These are phyloP conservation scores for Triplophysa bombifrons DNA, from an alignment of 2,797 vertebrate genomes.

Conservation along the genomic window DNA sequence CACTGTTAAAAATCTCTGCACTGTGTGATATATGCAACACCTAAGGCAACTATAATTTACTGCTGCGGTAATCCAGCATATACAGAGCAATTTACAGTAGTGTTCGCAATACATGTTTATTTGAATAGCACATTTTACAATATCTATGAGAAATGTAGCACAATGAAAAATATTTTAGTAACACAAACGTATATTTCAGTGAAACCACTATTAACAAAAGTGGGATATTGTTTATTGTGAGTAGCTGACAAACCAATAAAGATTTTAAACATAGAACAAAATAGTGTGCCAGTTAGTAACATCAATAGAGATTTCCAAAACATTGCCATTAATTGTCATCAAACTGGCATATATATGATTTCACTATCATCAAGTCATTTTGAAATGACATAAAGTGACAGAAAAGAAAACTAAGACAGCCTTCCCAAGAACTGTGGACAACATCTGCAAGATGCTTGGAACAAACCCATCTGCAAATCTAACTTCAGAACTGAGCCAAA, in stretches of 20 bases:
- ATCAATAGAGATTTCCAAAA: too few relatives aligned
- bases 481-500: too few relatives aligned
- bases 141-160: background rate
- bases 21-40: background rate
- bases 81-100: constrained; percentile 2
- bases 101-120: constrained; percentile 21
- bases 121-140: constrained; percentile 22
- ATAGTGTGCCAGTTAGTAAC: too few relatives aligned
- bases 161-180: constrained; percentile 5
- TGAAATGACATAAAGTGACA: too few relatives aligned
- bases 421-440: too few relatives aligned
- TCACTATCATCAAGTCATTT: too few relatives aligned
- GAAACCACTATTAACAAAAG: background rate
- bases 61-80: constrained; percentile 19
- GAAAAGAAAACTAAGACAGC: too few relatives aligned
- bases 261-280: too few relatives aligned
- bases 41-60: constrained; percentile 3
- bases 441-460: too few relatives aligned
- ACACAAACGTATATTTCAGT: background rate
- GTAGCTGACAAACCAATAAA: background rate
- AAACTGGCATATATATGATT: too few relatives aligned
- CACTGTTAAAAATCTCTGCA: background rate
- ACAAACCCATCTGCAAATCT: too few relatives aligned
- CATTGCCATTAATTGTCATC: too few relatives aligned
- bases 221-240: constrained; percentile 12